Conservation (phyloP, 2,888 invertebrate genomes). For the Chelonus formosanus region DNA sequence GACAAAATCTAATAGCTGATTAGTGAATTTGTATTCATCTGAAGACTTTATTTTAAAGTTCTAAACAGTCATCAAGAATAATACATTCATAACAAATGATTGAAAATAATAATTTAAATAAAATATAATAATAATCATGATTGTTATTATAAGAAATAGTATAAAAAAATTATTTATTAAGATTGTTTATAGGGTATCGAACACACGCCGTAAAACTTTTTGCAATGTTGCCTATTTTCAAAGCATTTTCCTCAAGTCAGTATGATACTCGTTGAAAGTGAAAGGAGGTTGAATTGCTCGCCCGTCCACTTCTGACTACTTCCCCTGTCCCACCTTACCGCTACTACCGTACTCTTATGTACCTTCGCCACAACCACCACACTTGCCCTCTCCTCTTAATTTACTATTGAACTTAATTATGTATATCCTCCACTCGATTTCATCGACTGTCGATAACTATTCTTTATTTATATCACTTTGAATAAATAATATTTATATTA, state of each 20-base stretch:
- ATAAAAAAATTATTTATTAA: slow-evolving; percentile 3
- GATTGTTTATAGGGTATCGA: slow-evolving; percentile 38
- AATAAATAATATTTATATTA: no score
- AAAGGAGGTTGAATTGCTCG: slow-evolving; percentile 64
- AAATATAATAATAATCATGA: slow-evolving; percentile 4
- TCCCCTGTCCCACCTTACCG: slow-evolving; percentile 60
- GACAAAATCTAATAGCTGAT: no score
- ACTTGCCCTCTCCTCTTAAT: not conserved
- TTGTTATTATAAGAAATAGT: not conserved
- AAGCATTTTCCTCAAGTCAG: slow-evolving; percentile 35
- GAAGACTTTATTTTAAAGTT: no score
- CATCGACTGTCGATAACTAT: no score
- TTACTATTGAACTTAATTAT: no score
- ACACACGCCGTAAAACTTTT: slow-evolving; percentile 45
- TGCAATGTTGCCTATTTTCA: slow-evolving; percentile 57
- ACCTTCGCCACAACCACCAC: no score
- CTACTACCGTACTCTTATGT: not conserved
- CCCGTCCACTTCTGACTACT: slow-evolving; percentile 56
- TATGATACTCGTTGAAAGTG: slow-evolving; percentile 62
- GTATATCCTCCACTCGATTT: no score
- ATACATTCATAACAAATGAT: no score
- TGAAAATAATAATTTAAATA: not conserved
- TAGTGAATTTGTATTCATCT: no score
- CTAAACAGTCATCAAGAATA: no score
- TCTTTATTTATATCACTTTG: no score